These are phyloP conservation scores for Caenorhabditis sulstoni DNA, from an alignment of 2,888 invertebrate species.

Conservation along the genomic window DNA sequence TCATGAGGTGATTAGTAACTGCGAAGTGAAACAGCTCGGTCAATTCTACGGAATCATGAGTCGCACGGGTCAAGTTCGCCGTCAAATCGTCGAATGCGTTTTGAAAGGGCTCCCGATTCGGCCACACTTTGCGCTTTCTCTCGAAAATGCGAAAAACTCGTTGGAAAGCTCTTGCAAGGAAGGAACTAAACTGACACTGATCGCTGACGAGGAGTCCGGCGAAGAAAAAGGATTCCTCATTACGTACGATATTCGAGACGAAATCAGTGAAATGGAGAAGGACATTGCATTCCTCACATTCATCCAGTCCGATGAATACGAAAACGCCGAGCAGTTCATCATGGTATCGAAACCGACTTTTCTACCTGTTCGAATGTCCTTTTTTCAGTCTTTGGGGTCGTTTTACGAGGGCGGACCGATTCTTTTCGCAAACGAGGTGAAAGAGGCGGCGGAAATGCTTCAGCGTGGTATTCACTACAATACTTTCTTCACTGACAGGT, in stretches of 20 bases:
- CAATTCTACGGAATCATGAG: constrained; percentile 76
- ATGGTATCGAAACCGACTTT: constrained; percentile 44
- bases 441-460: constrained; percentile 58
- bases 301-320: constrained; percentile 72
- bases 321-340: constrained; percentile 76
- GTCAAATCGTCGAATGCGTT: constrained; percentile 74
- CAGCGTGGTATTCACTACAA: constrained; percentile 72
- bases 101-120: constrained; percentile 75
- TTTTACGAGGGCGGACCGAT: constrained; percentile 69
- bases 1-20: constrained; percentile 74
- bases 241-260: constrained; percentile 72
- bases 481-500: constrained; percentile 76
- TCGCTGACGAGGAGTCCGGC: constrained; percentile 59
- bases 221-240: constrained; percentile 55
- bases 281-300: constrained; percentile 75
- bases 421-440: constrained; percentile 66
- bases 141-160: constrained; percentile 75
- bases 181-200: constrained; percentile 61
- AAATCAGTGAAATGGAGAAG: constrained; percentile 71
- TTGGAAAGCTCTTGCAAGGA: constrained; percentile 67
- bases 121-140: constrained; percentile 69
- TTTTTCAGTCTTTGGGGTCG: constrained; percentile 67
- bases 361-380: neutral
- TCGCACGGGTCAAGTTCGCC: constrained; percentile 73
- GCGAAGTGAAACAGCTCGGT: constrained; percentile 67